Percentiles rank a stretch among this genome's conserved stretches.
These are phyloP conservation scores for Capitulum mitella DNA, from an alignment of 2,888 invertebrate genomes.

Conservation along the genomic window DNA sequence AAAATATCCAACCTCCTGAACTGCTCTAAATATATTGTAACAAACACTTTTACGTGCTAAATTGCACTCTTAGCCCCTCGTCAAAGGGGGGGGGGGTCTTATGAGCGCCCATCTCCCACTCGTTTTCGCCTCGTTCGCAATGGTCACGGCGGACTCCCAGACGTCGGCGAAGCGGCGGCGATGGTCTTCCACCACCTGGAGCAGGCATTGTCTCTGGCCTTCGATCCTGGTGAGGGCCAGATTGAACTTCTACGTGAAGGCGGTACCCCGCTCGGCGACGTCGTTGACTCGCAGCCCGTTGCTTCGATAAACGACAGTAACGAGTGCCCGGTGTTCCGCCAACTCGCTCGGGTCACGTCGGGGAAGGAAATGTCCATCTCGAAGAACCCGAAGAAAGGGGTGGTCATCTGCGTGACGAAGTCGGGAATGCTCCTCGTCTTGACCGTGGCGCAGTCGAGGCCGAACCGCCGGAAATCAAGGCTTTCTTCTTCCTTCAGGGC, in stretches of 20 bases:
- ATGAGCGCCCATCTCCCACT: conserved; percentile 17
- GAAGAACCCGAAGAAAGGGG: no score
- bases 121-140: background rate
- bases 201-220: conserved; percentile 29
- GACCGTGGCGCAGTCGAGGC: background rate
- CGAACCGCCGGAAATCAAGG: background rate
- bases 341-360: background rate
- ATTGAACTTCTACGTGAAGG: conserved; percentile 28
- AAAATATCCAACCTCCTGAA: no score
- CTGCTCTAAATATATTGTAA: no score
- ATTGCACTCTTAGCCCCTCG: background rate
- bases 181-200: conserved; percentile 27
- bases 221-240: conserved; percentile 26
- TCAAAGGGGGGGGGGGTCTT: background rate
- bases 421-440: background rate
- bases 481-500: background rate
- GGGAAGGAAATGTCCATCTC: no score
- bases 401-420: background rate
- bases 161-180: background rate
- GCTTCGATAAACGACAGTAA: background rate
- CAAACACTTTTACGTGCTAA: no score
- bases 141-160: background rate
- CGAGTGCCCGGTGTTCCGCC: conserved; percentile 15
- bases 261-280: conserved; percentile 27
- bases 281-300: conserved; percentile 15